phyloP scores from a whole-genome alignment of 2,113 vertebrate species.

The Procavia capensis region DNA sequence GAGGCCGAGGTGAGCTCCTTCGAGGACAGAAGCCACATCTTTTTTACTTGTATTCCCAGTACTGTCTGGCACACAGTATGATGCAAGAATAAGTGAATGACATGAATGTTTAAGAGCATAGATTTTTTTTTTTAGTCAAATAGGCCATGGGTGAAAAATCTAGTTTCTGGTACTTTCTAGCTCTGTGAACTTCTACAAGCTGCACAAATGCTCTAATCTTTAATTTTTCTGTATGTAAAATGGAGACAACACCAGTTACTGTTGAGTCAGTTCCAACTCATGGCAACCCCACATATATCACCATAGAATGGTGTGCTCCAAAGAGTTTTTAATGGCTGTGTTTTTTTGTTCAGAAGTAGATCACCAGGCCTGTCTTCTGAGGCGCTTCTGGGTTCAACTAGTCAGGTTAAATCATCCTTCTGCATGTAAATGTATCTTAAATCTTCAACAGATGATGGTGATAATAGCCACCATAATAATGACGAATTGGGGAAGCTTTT shows the following conservation, averaged over 20 bases:
- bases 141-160: background rate
- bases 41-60: background rate
- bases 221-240: background rate
- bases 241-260: background rate
- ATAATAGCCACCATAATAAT: slow-evolving; percentile 14
- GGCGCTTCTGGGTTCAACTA: too few relatives aligned
- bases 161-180: background rate
- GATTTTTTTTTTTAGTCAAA: slow-evolving; percentile 27
- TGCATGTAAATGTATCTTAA: too few relatives aligned
- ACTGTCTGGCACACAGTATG: background rate
- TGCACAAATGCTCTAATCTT: slow-evolving; percentile 37
- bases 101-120: background rate
- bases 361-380: too few relatives aligned
- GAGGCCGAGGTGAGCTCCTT: background rate
- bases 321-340: background rate
- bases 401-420: too few relatives aligned
- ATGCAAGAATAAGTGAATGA: background rate
- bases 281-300: background rate
- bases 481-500: slow-evolving; percentile 6
- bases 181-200: background rate
- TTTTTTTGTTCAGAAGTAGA: too few relatives aligned
- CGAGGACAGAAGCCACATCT: background rate
- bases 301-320: background rate
- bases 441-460: background rate
- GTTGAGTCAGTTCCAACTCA: background rate